Percentiles rank a stretch among this genome's conserved stretches.
Conservation (phyloP, 2,113 vertebrate genomes). For the Noctilio leporinus region DNA sequence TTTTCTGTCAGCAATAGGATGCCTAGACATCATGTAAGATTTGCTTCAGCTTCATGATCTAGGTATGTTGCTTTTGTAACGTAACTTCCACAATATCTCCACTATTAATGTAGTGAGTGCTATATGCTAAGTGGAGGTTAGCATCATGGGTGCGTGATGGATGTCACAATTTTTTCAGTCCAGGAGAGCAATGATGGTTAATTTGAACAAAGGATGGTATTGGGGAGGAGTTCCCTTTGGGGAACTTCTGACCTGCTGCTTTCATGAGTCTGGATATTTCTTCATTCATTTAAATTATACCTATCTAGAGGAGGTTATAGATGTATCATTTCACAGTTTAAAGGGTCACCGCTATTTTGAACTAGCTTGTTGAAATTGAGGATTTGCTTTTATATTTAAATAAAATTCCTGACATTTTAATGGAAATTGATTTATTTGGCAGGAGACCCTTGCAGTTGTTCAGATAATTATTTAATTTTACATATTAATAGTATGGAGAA, state of each 20-base stretch:
- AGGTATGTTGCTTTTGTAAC: neutral
- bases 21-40: neutral
- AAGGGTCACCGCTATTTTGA: neutral
- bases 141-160: neutral
- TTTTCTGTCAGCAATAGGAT: neutral
- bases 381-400: neutral
- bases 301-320: neutral
- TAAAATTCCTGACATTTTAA: neutral
- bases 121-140: neutral
- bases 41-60: neutral
- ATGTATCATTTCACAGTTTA: neutral
- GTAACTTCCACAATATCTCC: neutral
- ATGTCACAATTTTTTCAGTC: neutral
- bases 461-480: neutral
- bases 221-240: neutral
- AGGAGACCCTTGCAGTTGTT: neutral
- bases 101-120: neutral
- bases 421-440: conserved; percentile 1
- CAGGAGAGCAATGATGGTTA: neutral
- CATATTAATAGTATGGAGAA: neutral
- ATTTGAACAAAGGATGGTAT: neutral
- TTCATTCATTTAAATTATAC: neutral
- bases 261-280: neutral
- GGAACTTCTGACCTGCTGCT: neutral
- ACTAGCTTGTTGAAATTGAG: neutral